Evolutionary conservation across 2,888 invertebrate genomes (phyloP), one percentile per base, ranked within the genome.

Genomic region (Himalopsyche japonica): DNA sequence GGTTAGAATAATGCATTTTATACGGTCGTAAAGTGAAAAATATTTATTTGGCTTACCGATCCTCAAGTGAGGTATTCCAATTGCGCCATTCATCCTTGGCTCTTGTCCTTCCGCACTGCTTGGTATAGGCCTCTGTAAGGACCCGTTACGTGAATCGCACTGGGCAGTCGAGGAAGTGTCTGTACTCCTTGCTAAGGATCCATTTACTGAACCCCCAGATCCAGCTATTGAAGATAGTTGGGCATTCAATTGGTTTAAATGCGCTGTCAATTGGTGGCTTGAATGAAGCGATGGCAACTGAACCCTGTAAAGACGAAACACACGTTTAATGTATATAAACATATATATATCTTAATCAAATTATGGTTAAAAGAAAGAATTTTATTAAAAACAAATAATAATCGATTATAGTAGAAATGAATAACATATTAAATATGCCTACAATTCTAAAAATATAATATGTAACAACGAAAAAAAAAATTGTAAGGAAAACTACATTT

Each of bases 1-100:
- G n/a, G n/a, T n/a, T n/a, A n/a, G n/a, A n/a, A n/a, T n/a, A n/a
- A n/a, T n/a, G n/a, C n/a, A n/a, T n/a, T n/a, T n/a, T n/a, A n/a
- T n/a, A n/a, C n/a, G n/a, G n/a, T n/a, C 32, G 32, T 32, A 3
- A 32, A 15, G 32, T 20, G 47, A 79, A 79, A 32, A 76, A 76
- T 27, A 43, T 37, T 1, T 37, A 24, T 93, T 88, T 89, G 94
- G 93, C 24, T 93, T 89, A 0, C 91, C 93, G 86, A 94, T 95
- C 89, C 97, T 93, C 87, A 97, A 91, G 90, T 97, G 97, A 0
- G 97, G 97, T 90, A 98, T 98, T 84, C 97, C 96, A 89, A 98
- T 97, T 8, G 97, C 95, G 48, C 97, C 97, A 90, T 96, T 98
- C 87, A 97, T 93, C 37, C 97, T 93, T 18, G 97, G 97, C 90